Evolutionary conservation across 2,797 vertebrate species (phyloP).

Genomic region (Tangara arthus): DNA sequence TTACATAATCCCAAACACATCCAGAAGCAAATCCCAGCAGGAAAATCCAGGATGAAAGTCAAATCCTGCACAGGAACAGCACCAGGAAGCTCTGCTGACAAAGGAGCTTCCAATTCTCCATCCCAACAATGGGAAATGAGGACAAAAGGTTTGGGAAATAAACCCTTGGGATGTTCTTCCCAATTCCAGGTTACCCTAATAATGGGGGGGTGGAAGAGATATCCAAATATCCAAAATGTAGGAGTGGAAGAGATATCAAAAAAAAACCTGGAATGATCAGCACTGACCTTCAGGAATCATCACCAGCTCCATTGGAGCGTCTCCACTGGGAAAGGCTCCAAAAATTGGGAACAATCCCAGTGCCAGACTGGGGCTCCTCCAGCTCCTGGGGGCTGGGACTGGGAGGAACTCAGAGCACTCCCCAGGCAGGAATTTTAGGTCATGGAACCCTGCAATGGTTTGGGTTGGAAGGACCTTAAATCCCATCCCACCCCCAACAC

Average conservation of each 20-base stretch:
- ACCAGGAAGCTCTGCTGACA: neutral
- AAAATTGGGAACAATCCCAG: neutral
- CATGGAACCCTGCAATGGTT: too few species aligned
- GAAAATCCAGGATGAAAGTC: neutral
- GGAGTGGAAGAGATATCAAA: neutral
- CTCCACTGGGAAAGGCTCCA: neutral
- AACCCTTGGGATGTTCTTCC: neutral
- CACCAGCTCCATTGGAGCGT: neutral
- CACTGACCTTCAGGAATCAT: neutral
- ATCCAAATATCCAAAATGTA: neutral
- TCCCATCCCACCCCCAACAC: neutral
- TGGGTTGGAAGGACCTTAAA: neutral
- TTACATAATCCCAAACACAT: neutral
- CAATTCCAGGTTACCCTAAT: neutral
- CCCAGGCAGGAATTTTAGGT: accelerated
- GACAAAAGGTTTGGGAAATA: neutral
- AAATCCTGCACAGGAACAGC: neutral
- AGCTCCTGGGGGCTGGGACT: accelerated
- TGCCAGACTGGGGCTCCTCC: accelerated
- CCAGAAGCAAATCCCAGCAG: neutral
- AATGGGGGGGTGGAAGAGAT: neutral
- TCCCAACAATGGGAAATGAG: neutral
- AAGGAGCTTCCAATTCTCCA: neutral
- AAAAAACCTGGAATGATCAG: neutral
- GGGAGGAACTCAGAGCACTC: neutral